Evolutionary conservation across 1,140 invertebrate species (phyloP).

Genomic region (Galleria mellonella): DNA sequence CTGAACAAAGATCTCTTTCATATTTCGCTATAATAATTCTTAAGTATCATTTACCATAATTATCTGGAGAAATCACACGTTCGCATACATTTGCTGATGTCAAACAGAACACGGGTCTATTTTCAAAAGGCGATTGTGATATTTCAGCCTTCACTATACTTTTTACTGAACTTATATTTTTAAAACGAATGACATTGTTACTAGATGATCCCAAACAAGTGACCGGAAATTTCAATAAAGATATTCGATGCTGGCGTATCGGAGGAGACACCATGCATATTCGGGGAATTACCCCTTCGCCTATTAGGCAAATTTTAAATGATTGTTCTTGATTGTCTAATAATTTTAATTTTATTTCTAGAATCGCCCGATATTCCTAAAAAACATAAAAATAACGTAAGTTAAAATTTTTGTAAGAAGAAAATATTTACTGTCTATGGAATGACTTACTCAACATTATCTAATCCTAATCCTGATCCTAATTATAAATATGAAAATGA

Average conservation of each 20-base stretch:
- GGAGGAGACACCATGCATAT: slow-evolving; percentile 37
- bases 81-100: slow-evolving; percentile 22
- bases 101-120: slow-evolving; percentile 49
- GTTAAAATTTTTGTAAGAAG: background rate
- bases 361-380: slow-evolving; percentile 56
- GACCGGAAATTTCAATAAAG: slow-evolving; percentile 38
- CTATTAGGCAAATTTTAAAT: slow-evolving; percentile 57
- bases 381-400: slow-evolving; percentile 12
- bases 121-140: slow-evolving; percentile 23
- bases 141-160: slow-evolving; percentile 30
- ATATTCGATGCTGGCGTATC: slow-evolving; percentile 30
- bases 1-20: no score
- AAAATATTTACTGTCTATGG: no score
- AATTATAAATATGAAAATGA: no score
- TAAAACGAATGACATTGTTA: slow-evolving; percentile 37
- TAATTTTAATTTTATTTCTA: slow-evolving; percentile 56
- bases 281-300: slow-evolving; percentile 58
- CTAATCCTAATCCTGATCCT: no score
- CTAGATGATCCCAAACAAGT: slow-evolving; percentile 52
- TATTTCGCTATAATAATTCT: no score
- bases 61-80: slow-evolving; percentile 19
- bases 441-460: no score
- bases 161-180: slow-evolving; percentile 48
- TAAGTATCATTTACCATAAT: slow-evolving; percentile 27
- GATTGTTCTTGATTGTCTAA: slow-evolving; percentile 51